Conservation (phyloP, 2,888 invertebrate genomes). For the Craniophora ligustri region DNA sequence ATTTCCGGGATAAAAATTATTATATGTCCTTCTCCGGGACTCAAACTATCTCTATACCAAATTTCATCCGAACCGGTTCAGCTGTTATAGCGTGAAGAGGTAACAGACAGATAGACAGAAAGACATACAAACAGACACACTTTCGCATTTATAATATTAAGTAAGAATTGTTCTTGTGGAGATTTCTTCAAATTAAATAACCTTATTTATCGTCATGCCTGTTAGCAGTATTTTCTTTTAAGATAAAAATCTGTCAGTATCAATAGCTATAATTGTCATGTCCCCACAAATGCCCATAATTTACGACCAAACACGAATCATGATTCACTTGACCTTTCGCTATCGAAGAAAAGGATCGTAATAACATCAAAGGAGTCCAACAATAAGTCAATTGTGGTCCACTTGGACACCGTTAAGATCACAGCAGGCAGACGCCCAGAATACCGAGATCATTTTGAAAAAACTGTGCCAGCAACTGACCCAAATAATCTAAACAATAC, state of each 20-base stretch:
- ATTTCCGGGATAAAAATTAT: too few relatives aligned
- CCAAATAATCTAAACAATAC: slow-evolving; percentile 55
- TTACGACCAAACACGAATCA: slow-evolving; percentile 4
- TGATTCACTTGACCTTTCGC: slow-evolving; percentile 50
- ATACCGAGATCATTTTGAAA: slow-evolving; percentile 36
- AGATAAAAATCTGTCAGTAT: background rate
- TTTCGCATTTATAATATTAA: too few relatives aligned
- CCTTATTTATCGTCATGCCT: too few relatives aligned
- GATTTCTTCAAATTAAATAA: too few relatives aligned
- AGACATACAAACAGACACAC: too few relatives aligned
- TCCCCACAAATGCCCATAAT: slow-evolving; percentile 15
- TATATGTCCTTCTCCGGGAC: too few relatives aligned
- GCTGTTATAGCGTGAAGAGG: too few relatives aligned
- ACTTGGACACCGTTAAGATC: slow-evolving; percentile 52
- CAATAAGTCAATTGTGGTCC: slow-evolving; percentile 50
- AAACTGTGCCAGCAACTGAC: slow-evolving; percentile 49
- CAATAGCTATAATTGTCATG: slow-evolving; percentile 9
- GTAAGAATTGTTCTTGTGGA: too few relatives aligned
- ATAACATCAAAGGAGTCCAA: slow-evolving; percentile 37
- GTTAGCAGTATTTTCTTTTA: too few relatives aligned
- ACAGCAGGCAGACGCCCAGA: slow-evolving; percentile 48
- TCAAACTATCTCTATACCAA: too few relatives aligned
- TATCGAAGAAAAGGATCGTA: slow-evolving; percentile 54
- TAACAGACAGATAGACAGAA: too few relatives aligned
- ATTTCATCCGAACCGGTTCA: too few relatives aligned